A percentile compares a stretch with the other conserved stretches of the same genome.
These are phyloP conservation scores for Pseudeuparius sepicola DNA, from an alignment of 2,888 invertebrate species.

Conservation along the genomic window DNA sequence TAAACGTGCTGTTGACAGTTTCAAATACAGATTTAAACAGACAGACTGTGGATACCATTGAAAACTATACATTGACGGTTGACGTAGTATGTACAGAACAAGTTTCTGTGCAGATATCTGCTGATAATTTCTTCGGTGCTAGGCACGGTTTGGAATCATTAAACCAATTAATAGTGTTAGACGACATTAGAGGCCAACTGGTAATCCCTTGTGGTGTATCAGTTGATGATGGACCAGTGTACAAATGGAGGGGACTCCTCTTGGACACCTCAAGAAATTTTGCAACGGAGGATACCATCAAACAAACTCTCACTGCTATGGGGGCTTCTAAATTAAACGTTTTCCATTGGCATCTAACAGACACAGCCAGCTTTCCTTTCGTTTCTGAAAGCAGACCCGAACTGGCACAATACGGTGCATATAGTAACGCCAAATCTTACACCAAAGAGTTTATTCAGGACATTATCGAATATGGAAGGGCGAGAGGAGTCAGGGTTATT, in stretches of 20 bases:
- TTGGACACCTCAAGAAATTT: slow-evolving; percentile 83
- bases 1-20: no score
- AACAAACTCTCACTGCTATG: slow-evolving; percentile 69
- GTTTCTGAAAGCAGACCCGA: slow-evolving; percentile 62
- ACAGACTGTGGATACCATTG: no score
- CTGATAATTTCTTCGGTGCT: no score
- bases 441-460: slow-evolving; percentile 49
- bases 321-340: slow-evolving; percentile 85
- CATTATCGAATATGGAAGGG: slow-evolving; percentile 65
- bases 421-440: slow-evolving; percentile 53
- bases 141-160: slow-evolving; percentile 58
- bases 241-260: slow-evolving; percentile 70
- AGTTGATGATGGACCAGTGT: slow-evolving; percentile 64
- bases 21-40: no score
- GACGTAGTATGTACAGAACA: no score
- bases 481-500: slow-evolving; percentile 75
- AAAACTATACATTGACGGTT: no score
- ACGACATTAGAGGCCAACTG: slow-evolving; percentile 49
- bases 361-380: slow-evolving; percentile 88
- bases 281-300: slow-evolving; percentile 54
- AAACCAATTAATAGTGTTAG: slow-evolving; percentile 54
- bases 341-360: slow-evolving; percentile 91
- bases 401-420: slow-evolving; percentile 49
- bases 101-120: no score
- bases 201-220: slow-evolving; percentile 50